phyloP scores from a whole-genome alignment of 2,113 vertebrate genomes.

The Amblyopsis rosae region DNA sequence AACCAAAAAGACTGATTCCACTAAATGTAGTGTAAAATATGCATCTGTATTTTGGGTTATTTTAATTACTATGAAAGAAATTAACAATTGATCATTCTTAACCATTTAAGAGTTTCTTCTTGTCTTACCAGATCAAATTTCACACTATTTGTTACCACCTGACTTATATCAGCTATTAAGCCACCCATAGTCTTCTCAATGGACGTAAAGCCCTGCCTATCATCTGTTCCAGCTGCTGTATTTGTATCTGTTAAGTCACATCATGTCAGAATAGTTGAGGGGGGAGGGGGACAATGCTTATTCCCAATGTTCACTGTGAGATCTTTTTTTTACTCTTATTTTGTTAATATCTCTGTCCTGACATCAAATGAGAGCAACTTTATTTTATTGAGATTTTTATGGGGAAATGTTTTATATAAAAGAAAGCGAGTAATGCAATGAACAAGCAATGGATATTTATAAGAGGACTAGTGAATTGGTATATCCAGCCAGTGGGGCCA shows the following conservation, averaged over 20 bases:
- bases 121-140: constrained; percentile 8
- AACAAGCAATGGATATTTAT: constrained; percentile 51
- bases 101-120: constrained; percentile 11
- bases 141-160: neutral
- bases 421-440: constrained; percentile 55
- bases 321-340: constrained; percentile 56
- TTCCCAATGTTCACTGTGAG: constrained; percentile 74
- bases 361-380: constrained; percentile 68
- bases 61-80: constrained; percentile 11
- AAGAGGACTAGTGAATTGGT: constrained; percentile 30
- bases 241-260: constrained; percentile 30
- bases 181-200: constrained; percentile 8
- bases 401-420: constrained; percentile 60
- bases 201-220: constrained; percentile 13
- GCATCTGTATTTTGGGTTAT: constrained; percentile 14
- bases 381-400: constrained; percentile 77
- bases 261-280: constrained; percentile 34
- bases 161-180: constrained; percentile 4
- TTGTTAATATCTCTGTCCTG: constrained; percentile 68
- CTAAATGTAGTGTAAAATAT: constrained; percentile 9
- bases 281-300: constrained; percentile 36
- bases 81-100: constrained; percentile 10
- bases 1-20: neutral
- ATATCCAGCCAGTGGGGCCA: constrained; percentile 20
- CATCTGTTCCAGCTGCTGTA: constrained; percentile 64